A percentile compares a stretch with the other conserved stretches of the same genome.
Conservation (phyloP, 1,140 invertebrate genomes). For the Papilio xuthus region DNA sequence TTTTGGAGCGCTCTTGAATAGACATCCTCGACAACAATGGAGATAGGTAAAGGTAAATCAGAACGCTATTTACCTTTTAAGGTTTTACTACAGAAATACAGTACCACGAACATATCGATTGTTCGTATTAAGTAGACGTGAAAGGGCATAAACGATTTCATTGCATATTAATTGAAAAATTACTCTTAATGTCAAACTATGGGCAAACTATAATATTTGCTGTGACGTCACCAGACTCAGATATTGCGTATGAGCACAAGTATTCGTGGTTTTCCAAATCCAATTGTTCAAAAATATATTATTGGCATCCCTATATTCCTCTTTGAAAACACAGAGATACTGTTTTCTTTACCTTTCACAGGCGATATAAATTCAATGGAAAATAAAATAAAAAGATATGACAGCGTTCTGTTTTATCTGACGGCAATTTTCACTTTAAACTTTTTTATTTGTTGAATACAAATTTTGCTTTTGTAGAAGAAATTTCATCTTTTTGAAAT, state of each 20-base stretch:
- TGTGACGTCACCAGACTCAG: no score
- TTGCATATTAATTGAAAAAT: no score
- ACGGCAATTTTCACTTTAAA: slow-evolving; percentile 13
- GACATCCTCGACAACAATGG: slow-evolving; percentile 56
- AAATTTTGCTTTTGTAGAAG: slow-evolving; percentile 20
- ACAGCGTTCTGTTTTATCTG: neutral
- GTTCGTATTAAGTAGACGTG: no score
- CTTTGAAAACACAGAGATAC: no score
- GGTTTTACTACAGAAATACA: slow-evolving; percentile 46
- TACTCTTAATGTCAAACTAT: no score
- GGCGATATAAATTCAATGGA: slow-evolving; percentile 19
- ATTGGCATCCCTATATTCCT: no score
- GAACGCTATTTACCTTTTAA: slow-evolving; percentile 53
- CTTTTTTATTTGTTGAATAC: slow-evolving; percentile 13
- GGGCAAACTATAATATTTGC: no score
- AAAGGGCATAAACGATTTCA: no score
- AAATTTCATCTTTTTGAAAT: slow-evolving; percentile 33
- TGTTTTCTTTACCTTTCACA: neutral
- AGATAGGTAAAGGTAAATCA: slow-evolving; percentile 56
- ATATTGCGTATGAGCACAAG: no score
- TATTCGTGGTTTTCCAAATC: no score
- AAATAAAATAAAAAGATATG: slow-evolving; percentile 18
- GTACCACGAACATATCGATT: neutral
- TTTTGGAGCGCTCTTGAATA: slow-evolving; percentile 55
- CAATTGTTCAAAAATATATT: no score